Evolutionary conservation across 2,113 vertebrate species (phyloP).

Genomic region (Corythoichthys intestinalis): DNA sequence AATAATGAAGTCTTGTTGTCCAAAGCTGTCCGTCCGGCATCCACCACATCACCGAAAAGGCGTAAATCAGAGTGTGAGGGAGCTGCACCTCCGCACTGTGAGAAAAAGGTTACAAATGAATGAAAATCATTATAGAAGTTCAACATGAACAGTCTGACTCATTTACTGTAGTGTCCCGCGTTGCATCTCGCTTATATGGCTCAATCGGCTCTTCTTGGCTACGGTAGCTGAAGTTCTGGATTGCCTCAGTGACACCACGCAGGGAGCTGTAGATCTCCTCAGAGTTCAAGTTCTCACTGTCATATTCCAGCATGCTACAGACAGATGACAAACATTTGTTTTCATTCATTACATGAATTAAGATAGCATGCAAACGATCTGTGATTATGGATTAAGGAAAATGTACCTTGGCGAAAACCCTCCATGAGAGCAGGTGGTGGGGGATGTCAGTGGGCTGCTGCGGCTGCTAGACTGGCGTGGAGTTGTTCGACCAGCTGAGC

Average conservation of each 20-base stretch:
- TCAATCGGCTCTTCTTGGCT: conserved; percentile 91
- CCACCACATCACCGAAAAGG: conserved; percentile 65
- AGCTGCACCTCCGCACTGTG: conserved; percentile 58
- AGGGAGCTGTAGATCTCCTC: conserved; percentile 95
- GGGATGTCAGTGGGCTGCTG: conserved; percentile 88
- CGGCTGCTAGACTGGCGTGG: conserved; percentile 82
- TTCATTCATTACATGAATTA: not conserved
- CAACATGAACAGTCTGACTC: not conserved
- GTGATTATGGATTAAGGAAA: too few species aligned
- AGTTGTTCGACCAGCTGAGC: conserved; percentile 77
- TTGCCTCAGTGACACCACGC: conserved; percentile 89
- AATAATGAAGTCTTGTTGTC: conserved; percentile 89
- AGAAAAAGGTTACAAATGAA: conserved; percentile 23
- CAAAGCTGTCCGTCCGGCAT: conserved; percentile 78
- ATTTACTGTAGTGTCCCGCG: conserved; percentile 80
- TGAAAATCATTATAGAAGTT: not conserved
- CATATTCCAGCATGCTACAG: conserved; percentile 85
- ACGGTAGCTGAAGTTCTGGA: conserved; percentile 91
- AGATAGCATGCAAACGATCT: not conserved
- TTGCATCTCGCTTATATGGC: conserved; percentile 80
- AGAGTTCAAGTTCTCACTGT: conserved; percentile 92
- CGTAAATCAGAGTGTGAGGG: conserved; percentile 69
- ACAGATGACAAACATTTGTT: not conserved
- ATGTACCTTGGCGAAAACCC: conserved; percentile 64
- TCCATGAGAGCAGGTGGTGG: conserved; percentile 81